Base-by-base conservation (phyloP, 1,140 invertebrate genomes). In the Euura lappo region DNA sequence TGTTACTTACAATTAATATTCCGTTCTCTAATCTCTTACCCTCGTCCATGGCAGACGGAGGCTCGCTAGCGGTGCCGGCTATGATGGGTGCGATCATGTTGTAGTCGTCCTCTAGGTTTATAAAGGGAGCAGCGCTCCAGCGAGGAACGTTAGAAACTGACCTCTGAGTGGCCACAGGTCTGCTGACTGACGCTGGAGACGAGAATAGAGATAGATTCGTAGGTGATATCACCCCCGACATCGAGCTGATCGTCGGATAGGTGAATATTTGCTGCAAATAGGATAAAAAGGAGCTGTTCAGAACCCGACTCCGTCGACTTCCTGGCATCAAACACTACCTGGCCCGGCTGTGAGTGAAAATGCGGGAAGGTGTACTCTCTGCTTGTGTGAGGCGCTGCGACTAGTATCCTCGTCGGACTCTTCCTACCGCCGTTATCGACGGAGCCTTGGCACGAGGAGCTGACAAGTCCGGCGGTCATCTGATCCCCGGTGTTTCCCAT, bases 81-180 rank as follows among this genome's bases (percentile, higher is more conserved):
- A 88, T 88, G 69, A 88, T 88, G 67, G 86, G 86, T 6, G 84
- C 86, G 65, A 97, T 95, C 88, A 95, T 96, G 80, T 93, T 95
- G 87, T 98, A 98, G 86, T 98, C 97, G 82, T 98, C 97, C 81
- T 98, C 97, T 72, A 97, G 85, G 60, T 93, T 94, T 78, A 97
- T 94, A 85, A 97, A 95, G 13, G 94, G 93, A 44, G 92, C 90
- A 5, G 90, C 89, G 79, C 94, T 97, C 97, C 97, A 98, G 75
- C 96, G 90, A 46, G 95, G 90, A 76, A 93, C 88, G 79, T 92
- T 91, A 72, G 88, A 74, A 45, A 87, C 83, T 4, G 85, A 80
- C 77, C 85, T 81, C 87, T 88, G 83, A 85, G 90, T 84, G 79
- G 90, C 85, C 74, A 91, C 87, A 76, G 91, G 90, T 80, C 94